Conservation (phyloP, 2,113 vertebrate species). For the Aplodontia rufa region DNA sequence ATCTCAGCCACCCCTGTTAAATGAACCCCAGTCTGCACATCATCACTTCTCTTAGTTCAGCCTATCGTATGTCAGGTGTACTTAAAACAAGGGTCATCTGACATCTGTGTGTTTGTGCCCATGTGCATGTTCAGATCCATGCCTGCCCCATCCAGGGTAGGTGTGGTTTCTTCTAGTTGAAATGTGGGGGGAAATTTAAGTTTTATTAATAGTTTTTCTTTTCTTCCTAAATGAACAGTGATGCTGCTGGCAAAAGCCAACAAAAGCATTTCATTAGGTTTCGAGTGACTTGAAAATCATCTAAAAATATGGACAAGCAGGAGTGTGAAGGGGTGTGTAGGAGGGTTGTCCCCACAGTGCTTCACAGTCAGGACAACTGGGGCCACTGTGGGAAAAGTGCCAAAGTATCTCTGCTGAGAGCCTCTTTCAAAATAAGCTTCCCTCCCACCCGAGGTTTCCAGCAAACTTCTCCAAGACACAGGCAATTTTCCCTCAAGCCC, state of each 20-base stretch:
- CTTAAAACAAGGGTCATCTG: not conserved
- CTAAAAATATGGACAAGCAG: slow-evolving; percentile 64
- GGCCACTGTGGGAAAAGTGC: slow-evolving; percentile 39
- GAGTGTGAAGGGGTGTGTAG: slow-evolving; percentile 52
- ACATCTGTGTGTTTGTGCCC: not conserved
- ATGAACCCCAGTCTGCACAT: not conserved
- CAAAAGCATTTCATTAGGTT: slow-evolving; percentile 59
- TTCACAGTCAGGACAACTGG: slow-evolving; percentile 34
- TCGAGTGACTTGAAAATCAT: slow-evolving; percentile 59
- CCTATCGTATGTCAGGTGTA: too few species aligned
- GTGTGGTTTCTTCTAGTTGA: not conserved
- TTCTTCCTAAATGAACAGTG: slow-evolving; percentile 49
- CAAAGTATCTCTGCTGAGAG: slow-evolving; percentile 48
- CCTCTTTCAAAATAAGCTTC: slow-evolving; percentile 52
- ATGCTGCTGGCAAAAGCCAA: slow-evolving; percentile 62
- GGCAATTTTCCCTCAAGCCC: slow-evolving; percentile 49
- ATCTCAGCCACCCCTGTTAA: not conserved
- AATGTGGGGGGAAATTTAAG: not conserved
- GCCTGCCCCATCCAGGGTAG: not conserved
- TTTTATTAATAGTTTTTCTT: slow-evolving; percentile 48
- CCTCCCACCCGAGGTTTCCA: slow-evolving; percentile 36
- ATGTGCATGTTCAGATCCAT: not conserved
- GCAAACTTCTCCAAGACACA: slow-evolving; percentile 47
- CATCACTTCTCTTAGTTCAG: not conserved
- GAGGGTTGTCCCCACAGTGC: slow-evolving; percentile 57